Percentiles rank a stretch among this genome's conserved stretches.
These are phyloP conservation scores for Eurosta solidaginis DNA, from an alignment of 1,140 invertebrate species.

Conservation along the genomic window DNA sequence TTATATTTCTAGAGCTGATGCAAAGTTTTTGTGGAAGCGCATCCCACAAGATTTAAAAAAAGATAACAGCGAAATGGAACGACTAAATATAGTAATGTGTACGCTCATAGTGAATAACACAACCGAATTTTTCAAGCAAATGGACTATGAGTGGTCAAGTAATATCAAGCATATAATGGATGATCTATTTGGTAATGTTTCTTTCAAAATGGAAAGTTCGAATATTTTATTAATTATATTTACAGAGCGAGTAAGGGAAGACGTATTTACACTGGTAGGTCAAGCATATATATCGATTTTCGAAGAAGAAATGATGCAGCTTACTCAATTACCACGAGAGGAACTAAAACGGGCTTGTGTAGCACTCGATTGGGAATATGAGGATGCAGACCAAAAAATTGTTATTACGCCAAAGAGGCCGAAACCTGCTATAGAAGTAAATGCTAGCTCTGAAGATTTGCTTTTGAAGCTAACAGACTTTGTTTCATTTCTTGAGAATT, in stretches of 20 bases:
- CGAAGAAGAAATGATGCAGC: background rate
- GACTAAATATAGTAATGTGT: background rate
- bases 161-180: conserved; percentile 9
- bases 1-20: background rate
- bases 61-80: background rate
- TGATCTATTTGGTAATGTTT: conserved; percentile 6
- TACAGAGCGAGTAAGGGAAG: background rate
- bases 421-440: background rate
- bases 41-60: background rate
- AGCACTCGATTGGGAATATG: background rate
- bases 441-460: conserved; percentile 14
- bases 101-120: background rate
- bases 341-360: background rate
- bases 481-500: conserved; percentile 12
- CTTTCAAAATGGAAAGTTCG: background rate
- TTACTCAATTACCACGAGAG: background rate
- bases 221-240: background rate
- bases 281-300: conserved; percentile 26
- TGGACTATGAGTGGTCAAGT: background rate
- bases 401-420: background rate
- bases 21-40: background rate
- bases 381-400: background rate
- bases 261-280: background rate
- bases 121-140: background rate
- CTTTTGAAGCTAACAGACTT: background rate